Percentiles rank a stretch among this genome's conserved stretches.
phyloP scores from a whole-genome alignment of 2,888 invertebrate species.

The Cataglyphis altisquamis region DNA sequence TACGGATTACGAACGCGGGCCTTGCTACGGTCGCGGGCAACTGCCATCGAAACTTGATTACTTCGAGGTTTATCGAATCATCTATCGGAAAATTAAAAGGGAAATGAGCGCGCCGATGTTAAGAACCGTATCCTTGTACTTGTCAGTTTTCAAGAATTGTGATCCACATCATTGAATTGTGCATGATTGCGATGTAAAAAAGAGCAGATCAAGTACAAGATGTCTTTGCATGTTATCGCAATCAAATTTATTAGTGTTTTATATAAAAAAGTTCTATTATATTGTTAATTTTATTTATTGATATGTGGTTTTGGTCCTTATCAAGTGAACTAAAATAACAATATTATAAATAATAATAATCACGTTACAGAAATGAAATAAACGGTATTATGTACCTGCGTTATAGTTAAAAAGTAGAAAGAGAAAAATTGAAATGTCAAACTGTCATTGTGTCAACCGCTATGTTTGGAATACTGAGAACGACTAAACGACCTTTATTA shows the following conservation, averaged over 20 bases:
- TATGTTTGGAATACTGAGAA: no score
- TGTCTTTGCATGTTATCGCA: background rate
- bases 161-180: conserved; percentile 34
- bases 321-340: no score
- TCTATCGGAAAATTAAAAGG: conserved; percentile 79
- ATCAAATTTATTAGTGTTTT: background rate
- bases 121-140: conserved; percentile 46
- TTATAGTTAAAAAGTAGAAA: no score
- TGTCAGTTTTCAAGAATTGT: background rate
- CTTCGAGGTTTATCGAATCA: conserved; percentile 80
- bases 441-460: no score
- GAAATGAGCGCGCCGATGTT: conserved; percentile 59
- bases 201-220: background rate
- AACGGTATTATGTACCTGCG: no score
- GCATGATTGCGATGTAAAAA: background rate
- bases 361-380: no score
- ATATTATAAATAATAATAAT: no score
- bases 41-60: conserved; percentile 81
- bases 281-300: background rate
- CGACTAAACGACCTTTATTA: no score
- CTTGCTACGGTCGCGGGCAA: conserved; percentile 73
- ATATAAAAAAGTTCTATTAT: background rate
- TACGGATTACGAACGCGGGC: conserved; percentile 77
- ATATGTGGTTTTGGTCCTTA: background rate
- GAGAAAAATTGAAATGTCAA: no score